Conservation (phyloP, 2,888 invertebrate genomes). For the Lasioglossum figueresi region DNA sequence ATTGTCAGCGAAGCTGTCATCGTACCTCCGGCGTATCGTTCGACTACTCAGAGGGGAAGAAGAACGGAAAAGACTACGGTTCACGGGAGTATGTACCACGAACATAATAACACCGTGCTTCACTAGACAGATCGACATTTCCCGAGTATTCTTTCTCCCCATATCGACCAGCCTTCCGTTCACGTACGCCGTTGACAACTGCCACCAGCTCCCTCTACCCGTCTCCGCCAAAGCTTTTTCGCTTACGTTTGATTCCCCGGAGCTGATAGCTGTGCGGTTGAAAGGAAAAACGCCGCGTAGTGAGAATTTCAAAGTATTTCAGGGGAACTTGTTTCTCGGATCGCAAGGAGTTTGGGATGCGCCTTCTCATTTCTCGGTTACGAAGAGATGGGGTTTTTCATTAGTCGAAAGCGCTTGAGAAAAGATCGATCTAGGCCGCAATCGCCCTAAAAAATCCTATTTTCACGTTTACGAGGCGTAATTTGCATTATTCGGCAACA, state of each 20-base stretch:
- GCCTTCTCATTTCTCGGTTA: no score
- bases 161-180: slow-evolving; percentile 55
- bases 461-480: no score
- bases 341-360: no score
- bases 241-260: slow-evolving; percentile 43
- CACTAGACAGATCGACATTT: slow-evolving; percentile 36
- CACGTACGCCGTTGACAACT: slow-evolving; percentile 62
- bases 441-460: no score
- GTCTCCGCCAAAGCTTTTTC: slow-evolving; percentile 34
- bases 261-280: slow-evolving; percentile 20
- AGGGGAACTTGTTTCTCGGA: no score
- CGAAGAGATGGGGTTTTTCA: no score
- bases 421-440: no score
- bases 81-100: slow-evolving; percentile 48
- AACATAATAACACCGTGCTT: slow-evolving; percentile 11
- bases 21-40: slow-evolving; percentile 19
- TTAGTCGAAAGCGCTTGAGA: no score
- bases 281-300: no score
- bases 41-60: slow-evolving; percentile 37
- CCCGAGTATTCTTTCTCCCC: slow-evolving; percentile 40
- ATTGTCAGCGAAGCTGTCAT: slow-evolving; percentile 58
- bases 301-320: no score
- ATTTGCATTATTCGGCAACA: no score
- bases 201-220: slow-evolving; percentile 58
- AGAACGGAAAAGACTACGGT: slow-evolving; percentile 32